Base-by-base conservation (phyloP, 2,113 vertebrate genomes). In the Oophaga pumilio region DNA sequence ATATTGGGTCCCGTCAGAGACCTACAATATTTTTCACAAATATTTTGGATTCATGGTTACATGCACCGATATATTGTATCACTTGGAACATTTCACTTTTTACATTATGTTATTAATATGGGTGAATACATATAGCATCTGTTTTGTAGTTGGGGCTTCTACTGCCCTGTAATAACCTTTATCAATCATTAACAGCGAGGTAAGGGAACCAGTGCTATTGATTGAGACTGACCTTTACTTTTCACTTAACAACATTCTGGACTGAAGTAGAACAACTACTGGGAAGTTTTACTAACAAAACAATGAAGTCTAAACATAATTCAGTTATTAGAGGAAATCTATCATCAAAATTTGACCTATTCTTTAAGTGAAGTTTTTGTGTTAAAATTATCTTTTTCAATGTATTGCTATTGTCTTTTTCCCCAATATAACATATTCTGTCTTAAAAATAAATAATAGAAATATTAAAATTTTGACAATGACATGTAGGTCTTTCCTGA, bases 101-200 rank as follows among this genome's bases (percentile, higher is more conserved):
- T 49, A 13, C 14, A 22, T 22, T 49, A 82, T 50, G n/a, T n/a
- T 49, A 56, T 84, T 33, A 56, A 10, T 20, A 24, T 84, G 50
- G 8, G 43, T 56, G 68, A 84, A 73, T 76, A 85, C 33, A 43
- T 43, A 43, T 5, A 11, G n/a, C 57, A 53, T 66, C 5, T 77
- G 64, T 62, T 76, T 76, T 62, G 43, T 85, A 13, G 49, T n/a
- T 76, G 59, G 73, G 28, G 64, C 73, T 87, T 87, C 24, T 20
- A 69, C 64, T 81, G 43, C 50, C 52, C 18, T 69, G 24, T 12
- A 56, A 69, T 87, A 81, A 53, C 77, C 60, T 80, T 81, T 53
- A 87, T 71, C 85, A 87, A 87, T 87, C 62, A 87, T 87, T 87
- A 87, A 87, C 66, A 59, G 53, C 13, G 56, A 43, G 66, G 22